Conservation (phyloP, 2,113 vertebrate species). For the Colistium nudipinnis region DNA sequence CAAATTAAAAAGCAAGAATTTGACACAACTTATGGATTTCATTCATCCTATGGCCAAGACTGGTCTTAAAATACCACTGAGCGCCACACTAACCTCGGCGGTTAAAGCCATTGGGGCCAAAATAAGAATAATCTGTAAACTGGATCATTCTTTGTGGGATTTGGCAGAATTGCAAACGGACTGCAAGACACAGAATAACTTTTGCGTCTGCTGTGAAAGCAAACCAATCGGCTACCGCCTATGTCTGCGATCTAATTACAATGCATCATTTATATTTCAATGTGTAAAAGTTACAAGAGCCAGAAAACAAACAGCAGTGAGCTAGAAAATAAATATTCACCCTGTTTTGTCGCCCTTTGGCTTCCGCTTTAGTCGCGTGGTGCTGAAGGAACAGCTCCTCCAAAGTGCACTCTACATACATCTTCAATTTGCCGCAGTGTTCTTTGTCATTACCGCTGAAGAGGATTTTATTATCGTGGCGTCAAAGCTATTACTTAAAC, state of each 20-base stretch:
- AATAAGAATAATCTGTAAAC: no score
- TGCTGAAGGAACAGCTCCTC: conserved; percentile 16
- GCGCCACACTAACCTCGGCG: background rate
- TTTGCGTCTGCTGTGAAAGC: no score
- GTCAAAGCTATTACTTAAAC: conserved; percentile 26
- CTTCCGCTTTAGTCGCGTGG: background rate
- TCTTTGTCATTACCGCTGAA: conserved; percentile 32
- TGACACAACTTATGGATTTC: conserved; percentile 34
- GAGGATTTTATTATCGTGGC: conserved; percentile 27
- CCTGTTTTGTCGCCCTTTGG: background rate
- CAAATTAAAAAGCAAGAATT: conserved; percentile 33
- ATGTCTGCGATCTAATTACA: no score
- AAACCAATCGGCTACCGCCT: no score
- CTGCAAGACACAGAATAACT: no score
- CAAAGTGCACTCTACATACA: conserved; percentile 34
- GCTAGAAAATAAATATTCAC: background rate
- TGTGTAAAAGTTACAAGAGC: background rate
- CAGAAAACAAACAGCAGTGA: background rate
- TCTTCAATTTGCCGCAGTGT: conserved; percentile 37
- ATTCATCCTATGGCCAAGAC: conserved; percentile 16
- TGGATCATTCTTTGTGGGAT: no score
- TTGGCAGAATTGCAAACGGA: no score
- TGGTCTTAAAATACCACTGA: background rate
- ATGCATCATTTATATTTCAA: background rate
- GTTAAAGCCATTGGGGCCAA: background rate